These are phyloP conservation scores for Naso thynnoides DNA, from an alignment of 2,797 vertebrate species.

Conservation along the genomic window DNA sequence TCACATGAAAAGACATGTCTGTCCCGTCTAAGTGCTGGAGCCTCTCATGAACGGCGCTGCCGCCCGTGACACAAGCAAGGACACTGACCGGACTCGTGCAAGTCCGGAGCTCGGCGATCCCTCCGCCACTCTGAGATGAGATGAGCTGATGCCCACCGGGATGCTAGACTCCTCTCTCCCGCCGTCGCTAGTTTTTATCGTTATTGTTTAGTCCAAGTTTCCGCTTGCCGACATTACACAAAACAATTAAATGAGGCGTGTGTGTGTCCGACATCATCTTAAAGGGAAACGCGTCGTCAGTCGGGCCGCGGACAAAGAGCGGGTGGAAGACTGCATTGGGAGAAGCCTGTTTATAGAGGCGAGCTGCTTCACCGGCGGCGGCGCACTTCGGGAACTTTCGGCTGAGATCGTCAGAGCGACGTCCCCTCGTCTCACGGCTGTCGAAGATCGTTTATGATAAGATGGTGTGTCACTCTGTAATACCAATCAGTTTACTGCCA, in stretches of 20 bases:
- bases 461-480: not conserved
- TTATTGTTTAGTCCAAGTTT: conserved; percentile 44
- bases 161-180: conserved; percentile 41
- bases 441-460: conserved; percentile 33
- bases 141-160: conserved; percentile 49
- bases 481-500: too few relatives aligned
- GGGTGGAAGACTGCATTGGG: conserved; percentile 55
- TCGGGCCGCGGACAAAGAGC: conserved; percentile 64
- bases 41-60: not conserved
- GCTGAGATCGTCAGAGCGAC: conserved; percentile 56
- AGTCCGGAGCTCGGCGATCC: conserved; percentile 20
- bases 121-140: conserved; percentile 45
- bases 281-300: conserved; percentile 61
- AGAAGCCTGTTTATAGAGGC: conserved; percentile 58
- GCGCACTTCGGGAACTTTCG: conserved; percentile 70
- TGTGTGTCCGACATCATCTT: conserved; percentile 50
- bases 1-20: conserved; percentile 44
- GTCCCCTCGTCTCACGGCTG: conserved; percentile 16
- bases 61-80: conserved; percentile 42
- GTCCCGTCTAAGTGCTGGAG: conserved; percentile 27
- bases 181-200: conserved; percentile 28
- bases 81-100: conserved; percentile 37
- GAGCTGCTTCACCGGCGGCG: conserved; percentile 47
- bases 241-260: conserved; percentile 42
- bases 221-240: conserved; percentile 54